Evolutionary conservation across 2,797 vertebrate genomes (phyloP).

Genomic region (Eulemur rubriventer): DNA sequence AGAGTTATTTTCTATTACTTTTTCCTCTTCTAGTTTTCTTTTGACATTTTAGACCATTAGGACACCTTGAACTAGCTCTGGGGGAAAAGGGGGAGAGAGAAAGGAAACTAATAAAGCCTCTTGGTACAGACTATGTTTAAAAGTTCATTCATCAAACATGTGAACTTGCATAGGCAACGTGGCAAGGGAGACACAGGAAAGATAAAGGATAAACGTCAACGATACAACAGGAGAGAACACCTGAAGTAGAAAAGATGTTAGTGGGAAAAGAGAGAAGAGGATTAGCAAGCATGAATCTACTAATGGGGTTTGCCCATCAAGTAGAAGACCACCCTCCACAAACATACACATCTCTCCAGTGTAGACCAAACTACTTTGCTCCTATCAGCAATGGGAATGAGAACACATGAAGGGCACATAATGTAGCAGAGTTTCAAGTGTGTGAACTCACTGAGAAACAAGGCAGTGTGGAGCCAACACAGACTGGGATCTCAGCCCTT

Average conservation of each 20-base stretch:
- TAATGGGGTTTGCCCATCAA: too few relatives aligned
- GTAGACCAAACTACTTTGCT: background rate
- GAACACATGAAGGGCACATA: background rate
- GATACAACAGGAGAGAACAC: background rate
- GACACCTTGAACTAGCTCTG: constrained; percentile 16
- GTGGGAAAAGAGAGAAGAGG: background rate
- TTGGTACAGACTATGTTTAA: background rate
- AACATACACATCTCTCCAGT: background rate
- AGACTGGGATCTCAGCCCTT: background rate
- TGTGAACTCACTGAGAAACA: background rate
- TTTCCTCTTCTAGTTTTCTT: constrained; percentile 25
- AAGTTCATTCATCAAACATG: background rate
- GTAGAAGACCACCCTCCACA: too few relatives aligned
- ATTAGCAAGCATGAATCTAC: background rate
- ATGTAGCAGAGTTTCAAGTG: too few relatives aligned
- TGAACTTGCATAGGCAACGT: background rate
- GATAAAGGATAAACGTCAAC: background rate
- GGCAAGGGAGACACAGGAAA: background rate
- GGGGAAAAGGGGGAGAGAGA: too few relatives aligned
- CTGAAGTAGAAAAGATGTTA: background rate
- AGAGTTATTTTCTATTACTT: constrained; percentile 17
- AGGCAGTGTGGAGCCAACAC: background rate
- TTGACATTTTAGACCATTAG: background rate
- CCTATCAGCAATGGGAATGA: background rate
- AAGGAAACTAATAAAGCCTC: constrained; percentile 1